Conservation (phyloP, 2,113 vertebrate genomes). For the Pelecanus crispus region DNA sequence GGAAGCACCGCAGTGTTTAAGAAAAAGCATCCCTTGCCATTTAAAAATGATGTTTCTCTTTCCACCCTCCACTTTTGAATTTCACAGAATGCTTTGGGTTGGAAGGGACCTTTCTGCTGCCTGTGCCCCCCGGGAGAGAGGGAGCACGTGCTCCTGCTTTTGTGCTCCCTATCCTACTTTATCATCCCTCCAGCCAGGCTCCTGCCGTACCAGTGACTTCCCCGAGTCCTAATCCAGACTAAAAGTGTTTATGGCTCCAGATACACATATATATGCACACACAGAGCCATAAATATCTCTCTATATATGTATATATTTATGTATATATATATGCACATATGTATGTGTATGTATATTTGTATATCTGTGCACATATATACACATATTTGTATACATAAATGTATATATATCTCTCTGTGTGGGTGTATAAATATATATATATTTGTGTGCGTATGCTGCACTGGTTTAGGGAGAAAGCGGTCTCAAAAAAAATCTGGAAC, state of each 20-base stretch:
- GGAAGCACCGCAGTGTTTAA: not conserved
- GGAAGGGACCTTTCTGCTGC: no score
- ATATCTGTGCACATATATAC: not conserved
- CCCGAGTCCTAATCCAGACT: not conserved
- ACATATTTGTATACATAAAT: not conserved
- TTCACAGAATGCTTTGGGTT: no score
- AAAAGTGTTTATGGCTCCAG: not conserved
- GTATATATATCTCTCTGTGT: not conserved
- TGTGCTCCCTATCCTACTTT: not conserved
- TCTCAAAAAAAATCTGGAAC: not conserved
- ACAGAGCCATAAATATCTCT: not conserved
- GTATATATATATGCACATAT: no score
- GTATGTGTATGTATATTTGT: not conserved
- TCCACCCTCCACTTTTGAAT: not conserved
- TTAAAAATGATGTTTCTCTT: not conserved
- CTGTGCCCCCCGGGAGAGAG: not conserved
- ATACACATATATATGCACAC: not conserved
- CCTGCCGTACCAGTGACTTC: accelerated
- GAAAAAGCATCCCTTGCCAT: not conserved
- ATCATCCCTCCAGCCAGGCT: not conserved
- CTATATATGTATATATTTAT: no score
- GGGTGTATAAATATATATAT: not conserved
- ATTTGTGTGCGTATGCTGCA: not conserved
- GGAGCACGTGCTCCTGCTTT: not conserved
- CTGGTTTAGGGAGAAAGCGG: not conserved